phyloP scores from a whole-genome alignment of 2,797 vertebrate genomes.

The Sebastes jordani region DNA sequence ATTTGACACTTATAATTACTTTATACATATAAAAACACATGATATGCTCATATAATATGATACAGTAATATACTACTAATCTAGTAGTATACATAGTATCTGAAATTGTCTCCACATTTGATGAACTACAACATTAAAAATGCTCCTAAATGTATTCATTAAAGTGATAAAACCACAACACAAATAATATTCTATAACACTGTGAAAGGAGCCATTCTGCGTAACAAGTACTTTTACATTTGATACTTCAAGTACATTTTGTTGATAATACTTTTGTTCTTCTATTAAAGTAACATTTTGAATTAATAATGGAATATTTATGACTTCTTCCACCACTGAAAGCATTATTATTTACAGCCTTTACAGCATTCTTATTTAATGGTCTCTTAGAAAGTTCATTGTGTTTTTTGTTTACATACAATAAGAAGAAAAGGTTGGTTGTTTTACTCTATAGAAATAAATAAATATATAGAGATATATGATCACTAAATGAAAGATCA shows the following conservation, averaged over 20 bases:
- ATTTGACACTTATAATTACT: neutral
- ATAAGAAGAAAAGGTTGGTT: too few relatives aligned
- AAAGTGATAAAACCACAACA: neutral
- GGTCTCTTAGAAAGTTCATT: neutral
- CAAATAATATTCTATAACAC: neutral
- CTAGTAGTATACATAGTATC: neutral
- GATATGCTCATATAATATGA: neutral
- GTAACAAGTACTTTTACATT: neutral
- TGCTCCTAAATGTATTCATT: neutral
- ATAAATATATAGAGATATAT: neutral
- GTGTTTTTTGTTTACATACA: neutral
- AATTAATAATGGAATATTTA: neutral
- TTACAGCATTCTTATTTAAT: neutral
- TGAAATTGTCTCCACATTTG: neutral
- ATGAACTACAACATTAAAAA: neutral
- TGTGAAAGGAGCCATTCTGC: neutral
- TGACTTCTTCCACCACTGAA: neutral
- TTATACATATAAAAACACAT: neutral
- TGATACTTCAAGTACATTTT: neutral
- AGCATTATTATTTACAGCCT: neutral
- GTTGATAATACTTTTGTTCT: neutral
- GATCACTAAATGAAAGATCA: neutral
- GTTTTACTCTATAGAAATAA: neutral
- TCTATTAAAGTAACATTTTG: neutral
- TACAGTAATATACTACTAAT: neutral